Evolutionary conservation across 2,113 vertebrate species (phyloP), one percentile per base, ranked within the genome.

Genomic region (Ailuropoda melanoleuca): DNA sequence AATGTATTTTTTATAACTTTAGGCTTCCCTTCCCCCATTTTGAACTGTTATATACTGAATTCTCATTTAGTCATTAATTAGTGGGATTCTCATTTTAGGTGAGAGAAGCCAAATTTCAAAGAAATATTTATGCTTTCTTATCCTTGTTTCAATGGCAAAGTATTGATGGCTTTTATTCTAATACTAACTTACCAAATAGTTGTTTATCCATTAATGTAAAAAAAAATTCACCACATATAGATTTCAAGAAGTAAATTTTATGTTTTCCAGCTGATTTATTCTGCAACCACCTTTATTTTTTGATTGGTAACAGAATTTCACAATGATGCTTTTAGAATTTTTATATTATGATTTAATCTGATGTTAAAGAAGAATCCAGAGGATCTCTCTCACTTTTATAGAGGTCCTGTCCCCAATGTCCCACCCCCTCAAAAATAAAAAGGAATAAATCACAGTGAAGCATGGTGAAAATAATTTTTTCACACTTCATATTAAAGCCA

Each of bases 1-100:
- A 96, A 82, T 58, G n/a, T 43, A 78, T 82, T 96, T 93, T 94
- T 58, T 58, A 62, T 75, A 88, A 56, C 48, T 72, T 86, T 88
- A 77, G 85, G 78, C 48, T 85, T 95, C 72, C 83, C 62, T 4
- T 88, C 64, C 17, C 9, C 80, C 2, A 81, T 85, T 95, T 74
- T 88, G 21, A 94, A 77, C 12, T 92, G 48, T 95, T 26, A 70
- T 53, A 15, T 56, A 91, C 24, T 53, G 60, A 96, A 53, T 91
- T 81, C 55, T 93, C 48, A 64, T 74, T 93, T 77, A 85, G 15
- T 39, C 12, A 85, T 85, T 88, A 84, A 88, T 84, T 90, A 81
- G 75, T 29, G 85, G 11, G 1, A 78, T 48, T 84, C 21, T 75
- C 34, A 62, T 66, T 70, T 90, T 81, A 15, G 12, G 11, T 72